Conservation (phyloP, 2,113 vertebrate genomes). For the Anguilla japonica region DNA sequence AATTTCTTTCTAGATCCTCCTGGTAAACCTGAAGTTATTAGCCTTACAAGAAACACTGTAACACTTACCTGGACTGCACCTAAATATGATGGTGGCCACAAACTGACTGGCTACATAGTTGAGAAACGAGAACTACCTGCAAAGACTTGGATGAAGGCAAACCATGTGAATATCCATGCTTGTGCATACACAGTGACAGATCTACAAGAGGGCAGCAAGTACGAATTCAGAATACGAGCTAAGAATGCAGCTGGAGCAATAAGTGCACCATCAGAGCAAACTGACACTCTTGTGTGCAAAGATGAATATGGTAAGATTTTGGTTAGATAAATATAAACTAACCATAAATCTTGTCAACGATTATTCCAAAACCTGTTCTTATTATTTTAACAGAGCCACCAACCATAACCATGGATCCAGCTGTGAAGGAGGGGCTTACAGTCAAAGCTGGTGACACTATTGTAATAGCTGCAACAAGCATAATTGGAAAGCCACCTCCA, state of each 20-base stretch:
- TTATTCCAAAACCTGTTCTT: neutral
- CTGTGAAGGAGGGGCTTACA: constrained; percentile 89
- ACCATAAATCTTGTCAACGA: neutral
- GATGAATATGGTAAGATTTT: constrained; percentile 90
- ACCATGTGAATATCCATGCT: constrained; percentile 90
- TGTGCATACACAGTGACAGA: constrained; percentile 94
- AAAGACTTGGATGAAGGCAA: constrained; percentile 93
- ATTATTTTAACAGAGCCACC: constrained; percentile 84
- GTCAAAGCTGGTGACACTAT: constrained; percentile 92
- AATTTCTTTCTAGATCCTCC: constrained; percentile 82
- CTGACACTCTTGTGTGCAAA: constrained; percentile 86
- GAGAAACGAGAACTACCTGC: constrained; percentile 88
- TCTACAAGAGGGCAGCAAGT: constrained; percentile 85
- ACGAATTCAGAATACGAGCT: constrained; percentile 92
- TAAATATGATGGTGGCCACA: constrained; percentile 96
- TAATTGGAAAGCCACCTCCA: constrained; percentile 93
- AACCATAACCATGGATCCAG: constrained; percentile 87
- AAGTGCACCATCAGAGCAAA: constrained; percentile 88
- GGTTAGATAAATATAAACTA: neutral
- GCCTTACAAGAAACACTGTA: constrained; percentile 85
- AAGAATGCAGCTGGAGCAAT: constrained; percentile 94
- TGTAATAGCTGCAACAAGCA: constrained; percentile 86
- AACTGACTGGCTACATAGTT: constrained; percentile 89
- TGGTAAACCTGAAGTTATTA: constrained; percentile 96
- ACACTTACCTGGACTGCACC: constrained; percentile 95